phyloP scores from a whole-genome alignment of 2,113 vertebrate genomes.

The Fulica atra region DNA sequence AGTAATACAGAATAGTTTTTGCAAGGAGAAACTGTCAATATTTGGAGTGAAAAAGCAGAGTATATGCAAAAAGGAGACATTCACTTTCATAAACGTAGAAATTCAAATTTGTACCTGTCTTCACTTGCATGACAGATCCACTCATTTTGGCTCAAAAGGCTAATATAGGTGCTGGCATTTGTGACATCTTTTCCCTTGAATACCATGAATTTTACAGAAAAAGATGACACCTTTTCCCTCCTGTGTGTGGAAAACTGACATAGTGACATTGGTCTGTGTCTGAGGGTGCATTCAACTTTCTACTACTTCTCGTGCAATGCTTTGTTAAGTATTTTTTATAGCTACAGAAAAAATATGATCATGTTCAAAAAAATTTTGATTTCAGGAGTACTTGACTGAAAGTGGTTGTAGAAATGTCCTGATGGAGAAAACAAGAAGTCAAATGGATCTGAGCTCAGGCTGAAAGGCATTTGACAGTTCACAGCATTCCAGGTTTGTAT shows the following conservation, averaged over 20 bases:
- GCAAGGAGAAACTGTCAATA: background rate
- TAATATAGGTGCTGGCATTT: background rate
- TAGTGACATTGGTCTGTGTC: background rate
- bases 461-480: background rate
- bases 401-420: background rate
- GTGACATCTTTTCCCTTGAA: background rate
- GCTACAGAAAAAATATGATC: background rate
- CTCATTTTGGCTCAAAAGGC: background rate
- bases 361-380: background rate
- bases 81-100: background rate
- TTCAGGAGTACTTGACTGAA: background rate
- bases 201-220: background rate
- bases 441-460: background rate
- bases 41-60: background rate
- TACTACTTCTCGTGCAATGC: background rate
- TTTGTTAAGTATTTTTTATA: background rate
- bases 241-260: background rate
- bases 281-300: background rate
- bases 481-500: background rate
- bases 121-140: background rate
- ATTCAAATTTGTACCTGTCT: background rate
- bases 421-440: background rate
- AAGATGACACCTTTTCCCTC: rapidly evolving
- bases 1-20: background rate
- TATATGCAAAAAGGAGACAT: background rate